phyloP scores from a whole-genome alignment of 2,888 invertebrate species.

The Hirtodrosophila alboralis region DNA sequence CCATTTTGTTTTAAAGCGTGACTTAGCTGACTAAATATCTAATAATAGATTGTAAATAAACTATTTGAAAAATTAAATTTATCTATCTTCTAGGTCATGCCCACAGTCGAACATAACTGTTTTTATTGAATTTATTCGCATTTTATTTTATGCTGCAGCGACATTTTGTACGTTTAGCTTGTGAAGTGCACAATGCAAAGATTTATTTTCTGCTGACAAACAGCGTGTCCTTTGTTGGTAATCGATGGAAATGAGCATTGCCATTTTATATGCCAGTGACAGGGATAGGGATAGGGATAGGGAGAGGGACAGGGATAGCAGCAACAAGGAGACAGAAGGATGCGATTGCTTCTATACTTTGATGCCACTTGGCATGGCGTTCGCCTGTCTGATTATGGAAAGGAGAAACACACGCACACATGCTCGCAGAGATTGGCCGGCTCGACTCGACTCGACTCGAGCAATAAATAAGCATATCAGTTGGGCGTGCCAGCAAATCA shows the following conservation, averaged over 20 bases:
- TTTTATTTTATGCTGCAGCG: slow-evolving; percentile 52
- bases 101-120: background rate
- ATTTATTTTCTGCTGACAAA: slow-evolving; percentile 79
- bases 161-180: slow-evolving; percentile 36
- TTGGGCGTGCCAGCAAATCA: slow-evolving; percentile 55
- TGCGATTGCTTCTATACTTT: slow-evolving; percentile 17
- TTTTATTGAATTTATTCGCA: slow-evolving; percentile 30
- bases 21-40: too few relatives aligned
- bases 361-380: slow-evolving; percentile 40
- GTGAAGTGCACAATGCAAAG: slow-evolving; percentile 74
- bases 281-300: too few relatives aligned
- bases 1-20: too few relatives aligned
- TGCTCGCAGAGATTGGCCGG: background rate
- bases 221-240: slow-evolving; percentile 64
- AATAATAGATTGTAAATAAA: too few relatives aligned
- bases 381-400: slow-evolving; percentile 60
- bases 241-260: slow-evolving; percentile 67
- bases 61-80: too few relatives aligned
- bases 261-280: slow-evolving; percentile 31
- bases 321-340: background rate
- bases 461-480: slow-evolving; percentile 54
- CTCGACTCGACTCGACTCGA: slow-evolving; percentile 6
- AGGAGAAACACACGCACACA: slow-evolving; percentile 9
- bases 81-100: slow-evolving; percentile 3
- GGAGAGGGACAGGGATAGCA: slow-evolving; percentile 9